Evolutionary conservation across 2,888 invertebrate species (phyloP), one percentile per base, ranked within the genome.

Genomic region (Cheilosia urbana): DNA sequence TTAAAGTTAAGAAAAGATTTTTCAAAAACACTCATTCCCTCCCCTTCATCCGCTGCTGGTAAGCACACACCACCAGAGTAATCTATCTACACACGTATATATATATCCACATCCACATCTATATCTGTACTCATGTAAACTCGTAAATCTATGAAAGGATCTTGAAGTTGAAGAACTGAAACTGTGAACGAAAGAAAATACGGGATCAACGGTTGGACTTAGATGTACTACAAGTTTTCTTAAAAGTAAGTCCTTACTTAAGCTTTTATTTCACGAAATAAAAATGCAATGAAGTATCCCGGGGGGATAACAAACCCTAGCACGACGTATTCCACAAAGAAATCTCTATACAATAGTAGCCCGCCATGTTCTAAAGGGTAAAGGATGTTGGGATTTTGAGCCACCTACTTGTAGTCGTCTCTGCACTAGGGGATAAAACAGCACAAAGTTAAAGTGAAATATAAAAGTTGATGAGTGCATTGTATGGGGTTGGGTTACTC

Each of bases 221-320:
- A 80, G 73, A 73, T 87, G 87, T 78, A 83, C 87, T 87, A 87
- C 87, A 81, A 84, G 87, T 81, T 87, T 87, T 76, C 72, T 76
- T 63, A 88, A 87, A 88, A 69, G 85, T 85, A 88, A 89, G 88
- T 85, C 87, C 82, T 83, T 87, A 80, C 62, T 78, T 77, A 83
- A 87, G 88, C 87, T 84, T 87, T 88, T 87, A 87, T 88, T 87
- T 87, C 80, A 76, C 66, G 82, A 87, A 81, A 87, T 87, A 91
- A 91, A 87, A 91, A 89, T 89, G 89, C 89, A 91, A 90, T 91
- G 90, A 91, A 91, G 91, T 91, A 90, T 89, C 90, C 89, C 88
- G 88, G 88, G 78, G 88, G 77, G 68, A 55, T 49, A 72, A 58
- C 30, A 68, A 79, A 55, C 72, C 55, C 37, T 13, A 81, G 55